Percentiles rank a stretch among this genome's conserved stretches.
Conservation (phyloP, 2,113 vertebrate species). For the Rhabdornis inornatus region DNA sequence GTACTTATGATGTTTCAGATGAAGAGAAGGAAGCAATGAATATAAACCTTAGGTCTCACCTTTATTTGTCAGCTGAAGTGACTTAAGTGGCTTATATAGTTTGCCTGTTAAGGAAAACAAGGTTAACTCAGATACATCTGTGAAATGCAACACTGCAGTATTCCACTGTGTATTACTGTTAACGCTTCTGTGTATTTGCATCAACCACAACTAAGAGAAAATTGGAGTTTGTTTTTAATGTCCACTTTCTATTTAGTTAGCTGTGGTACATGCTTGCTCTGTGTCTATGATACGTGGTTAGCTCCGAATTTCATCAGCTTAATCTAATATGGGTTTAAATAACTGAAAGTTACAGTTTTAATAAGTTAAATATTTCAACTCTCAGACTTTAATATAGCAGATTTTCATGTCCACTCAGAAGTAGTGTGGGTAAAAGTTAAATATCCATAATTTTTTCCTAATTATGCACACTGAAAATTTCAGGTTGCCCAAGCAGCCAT, state of each 20-base stretch:
- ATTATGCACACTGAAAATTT: not conserved
- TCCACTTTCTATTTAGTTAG: not conserved
- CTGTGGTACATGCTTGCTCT: not conserved
- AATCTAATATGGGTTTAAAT: not conserved
- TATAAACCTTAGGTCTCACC: not conserved
- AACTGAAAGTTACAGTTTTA: not conserved
- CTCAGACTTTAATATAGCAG: not conserved
- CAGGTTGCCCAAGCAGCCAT: not conserved
- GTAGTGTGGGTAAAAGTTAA: not conserved
- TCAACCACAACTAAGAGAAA: not conserved
- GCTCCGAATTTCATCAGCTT: not conserved
- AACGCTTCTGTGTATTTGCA: not conserved
- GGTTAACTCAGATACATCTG: not conserved
- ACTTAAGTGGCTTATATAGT: not conserved
- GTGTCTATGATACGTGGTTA: not conserved
- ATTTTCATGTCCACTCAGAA: not conserved
- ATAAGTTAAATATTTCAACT: not conserved
- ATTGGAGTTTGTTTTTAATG: not conserved
- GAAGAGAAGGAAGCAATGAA: not conserved
- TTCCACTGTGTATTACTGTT: not conserved
- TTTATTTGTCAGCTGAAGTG: not conserved
- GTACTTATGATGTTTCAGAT: not conserved
- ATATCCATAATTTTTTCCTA: not conserved
- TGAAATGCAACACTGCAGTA: not conserved
- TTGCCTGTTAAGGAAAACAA: not conserved